Evolutionary conservation across 2,888 invertebrate genomes (phyloP).

Genomic region (Lasioglossum leucozonium): DNA sequence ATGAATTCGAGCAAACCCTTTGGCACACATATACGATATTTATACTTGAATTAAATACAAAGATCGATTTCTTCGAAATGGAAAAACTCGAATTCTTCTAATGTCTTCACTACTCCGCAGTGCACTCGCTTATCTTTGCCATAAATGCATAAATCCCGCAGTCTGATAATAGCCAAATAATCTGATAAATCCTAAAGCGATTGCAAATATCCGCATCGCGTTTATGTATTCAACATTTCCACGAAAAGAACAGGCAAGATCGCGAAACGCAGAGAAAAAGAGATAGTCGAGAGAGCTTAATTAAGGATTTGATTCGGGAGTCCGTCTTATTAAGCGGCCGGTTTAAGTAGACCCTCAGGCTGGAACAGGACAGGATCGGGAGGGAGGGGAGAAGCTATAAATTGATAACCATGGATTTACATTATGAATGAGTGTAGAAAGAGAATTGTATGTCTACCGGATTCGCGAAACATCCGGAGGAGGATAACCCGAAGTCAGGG

Average conservation of each 20-base stretch:
- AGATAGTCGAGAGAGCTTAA: conserved; percentile 2
- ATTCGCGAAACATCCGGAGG: background rate
- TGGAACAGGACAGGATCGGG: background rate
- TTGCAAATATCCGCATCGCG: background rate
- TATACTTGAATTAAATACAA: too few relatives aligned
- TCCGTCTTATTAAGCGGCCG: background rate
- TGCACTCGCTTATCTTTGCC: too few relatives aligned
- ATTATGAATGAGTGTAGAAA: background rate
- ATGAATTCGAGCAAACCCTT: too few relatives aligned
- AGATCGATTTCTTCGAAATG: too few relatives aligned
- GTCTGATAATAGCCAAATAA: background rate
- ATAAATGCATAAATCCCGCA: too few relatives aligned
- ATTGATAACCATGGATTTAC: conserved; percentile 6
- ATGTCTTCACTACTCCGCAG: too few relatives aligned
- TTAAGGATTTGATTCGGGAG: background rate
- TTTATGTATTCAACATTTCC: background rate
- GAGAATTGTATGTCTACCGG: background rate
- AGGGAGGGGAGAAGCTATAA: background rate
- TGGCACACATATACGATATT: too few relatives aligned
- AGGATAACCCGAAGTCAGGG: background rate
- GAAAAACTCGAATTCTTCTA: too few relatives aligned
- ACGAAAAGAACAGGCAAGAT: background rate
- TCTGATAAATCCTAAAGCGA: too few relatives aligned
- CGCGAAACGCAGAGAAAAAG: background rate
- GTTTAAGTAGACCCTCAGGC: background rate